Base-by-base conservation (phyloP, 2,888 invertebrate species). In the Gonocerus acuteangulatus region DNA sequence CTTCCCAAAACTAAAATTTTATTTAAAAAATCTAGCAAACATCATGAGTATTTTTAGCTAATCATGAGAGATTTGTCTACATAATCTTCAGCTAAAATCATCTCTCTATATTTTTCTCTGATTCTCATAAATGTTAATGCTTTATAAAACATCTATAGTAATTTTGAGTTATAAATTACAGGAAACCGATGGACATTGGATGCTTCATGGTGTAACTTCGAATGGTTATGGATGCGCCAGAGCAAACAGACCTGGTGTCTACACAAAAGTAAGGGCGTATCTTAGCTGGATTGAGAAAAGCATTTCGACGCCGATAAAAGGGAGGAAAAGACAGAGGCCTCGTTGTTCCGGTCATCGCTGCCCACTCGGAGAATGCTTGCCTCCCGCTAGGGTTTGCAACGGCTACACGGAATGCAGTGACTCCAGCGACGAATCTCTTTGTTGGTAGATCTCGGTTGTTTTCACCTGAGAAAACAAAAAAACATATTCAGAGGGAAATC, bases 191-290 rank as follows among this genome's bases (percentile, higher is more conserved):
- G 76, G 76, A 0, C 70, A 71, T 21, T 77, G 77, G 76, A 70
- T 72, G 15, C 65, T 77, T 48, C 69, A 74, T 51, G 77, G 88
- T 9, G 85, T 89, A 11, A 88, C 88, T 0, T 87, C 87, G 67
- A 88, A 88, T 71, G 87, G 87, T 0, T 87, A 87, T 71, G 87
- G 88, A 0, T 88, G 87, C 73, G 88, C 87, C 0, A 77, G 88
- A 66, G 86, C 87, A 0, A 84, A 85, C 71, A 77, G 87, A 6
- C 89, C 88, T 15, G 88, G 88, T 36, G 87, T 88, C 47, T 89
- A 89, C 75, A 88, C 88, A 0, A 87, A 87, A 74, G 87, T 87
- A 9, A 79, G 83, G 32, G 82, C 85, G 73, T 88, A 88, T 72
- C 75, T 86, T 42, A 77, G 79, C 22, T 88, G 87, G 87, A 85